A percentile compares a stretch with the other conserved stretches of the same genome.
phyloP scores from a whole-genome alignment of 2,797 vertebrate genomes.

The Hafferia zeledoni region DNA sequence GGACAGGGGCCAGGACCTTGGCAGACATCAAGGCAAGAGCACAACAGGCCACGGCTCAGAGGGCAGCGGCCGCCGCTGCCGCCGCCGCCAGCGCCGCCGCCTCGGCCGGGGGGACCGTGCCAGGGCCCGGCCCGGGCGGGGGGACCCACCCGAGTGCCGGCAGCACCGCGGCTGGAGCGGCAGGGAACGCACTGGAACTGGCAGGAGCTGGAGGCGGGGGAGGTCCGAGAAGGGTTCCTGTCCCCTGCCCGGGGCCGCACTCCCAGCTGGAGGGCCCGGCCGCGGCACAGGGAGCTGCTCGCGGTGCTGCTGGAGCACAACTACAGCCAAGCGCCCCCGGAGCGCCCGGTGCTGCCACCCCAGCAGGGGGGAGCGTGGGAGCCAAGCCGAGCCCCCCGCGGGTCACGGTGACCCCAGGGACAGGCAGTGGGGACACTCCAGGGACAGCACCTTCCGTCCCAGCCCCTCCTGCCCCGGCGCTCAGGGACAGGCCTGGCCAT shows the following conservation, averaged over 20 bases:
- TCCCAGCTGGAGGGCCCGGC: slow-evolving; percentile 46
- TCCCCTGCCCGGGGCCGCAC: slow-evolving; percentile 10
- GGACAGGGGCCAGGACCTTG: slow-evolving; percentile 92
- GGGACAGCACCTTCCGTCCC: slow-evolving; percentile 7
- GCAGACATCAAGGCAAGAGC: slow-evolving; percentile 98
- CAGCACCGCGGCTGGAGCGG: slow-evolving; percentile 1
- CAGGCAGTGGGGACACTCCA: not conserved
- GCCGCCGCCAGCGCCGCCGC: slow-evolving; percentile 75
- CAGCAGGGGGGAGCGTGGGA: not conserved
- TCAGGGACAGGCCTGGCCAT: not conserved
- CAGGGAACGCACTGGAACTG: slow-evolving; percentile 66
- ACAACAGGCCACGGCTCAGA: slow-evolving; percentile 90
- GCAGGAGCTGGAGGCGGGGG: slow-evolving; percentile 80
- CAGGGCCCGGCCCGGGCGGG: slow-evolving; percentile 83
- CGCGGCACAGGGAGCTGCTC: slow-evolving; percentile 70
- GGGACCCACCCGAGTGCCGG: slow-evolving; percentile 67
- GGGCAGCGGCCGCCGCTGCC: slow-evolving; percentile 84
- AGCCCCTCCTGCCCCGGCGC: not conserved
- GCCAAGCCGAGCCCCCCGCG: not conserved
- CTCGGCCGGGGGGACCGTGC: slow-evolving; percentile 80
- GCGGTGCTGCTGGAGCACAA: slow-evolving; percentile 77
- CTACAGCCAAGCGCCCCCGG: slow-evolving; percentile 76
- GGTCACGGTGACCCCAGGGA: not conserved
- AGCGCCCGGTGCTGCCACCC: slow-evolving; percentile 40
- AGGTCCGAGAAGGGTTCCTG: slow-evolving; percentile 74